A percentile compares a stretch with the other conserved stretches of the same genome.
phyloP scores from a whole-genome alignment of 2,888 invertebrate genomes.

The Mongoloraphidia duomilia region DNA sequence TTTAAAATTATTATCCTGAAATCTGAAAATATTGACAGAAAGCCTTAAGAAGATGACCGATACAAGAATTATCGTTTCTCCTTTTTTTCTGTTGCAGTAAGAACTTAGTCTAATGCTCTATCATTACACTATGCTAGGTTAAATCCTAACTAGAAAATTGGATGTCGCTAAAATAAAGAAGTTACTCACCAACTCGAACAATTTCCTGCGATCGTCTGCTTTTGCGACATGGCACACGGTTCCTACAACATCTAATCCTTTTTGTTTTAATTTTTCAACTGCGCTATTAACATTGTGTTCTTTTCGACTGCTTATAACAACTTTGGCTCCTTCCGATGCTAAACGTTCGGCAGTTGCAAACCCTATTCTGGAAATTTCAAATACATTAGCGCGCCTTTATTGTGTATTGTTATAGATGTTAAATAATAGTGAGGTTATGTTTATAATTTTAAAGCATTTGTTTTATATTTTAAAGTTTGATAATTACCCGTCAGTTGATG shows the following conservation, averaged over 20 bases:
- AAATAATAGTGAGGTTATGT: background rate
- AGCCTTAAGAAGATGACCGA: too few species aligned
- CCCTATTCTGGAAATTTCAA: constrained; percentile 35
- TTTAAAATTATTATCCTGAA: too few species aligned
- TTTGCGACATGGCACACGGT: constrained; percentile 49
- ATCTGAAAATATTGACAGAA: too few species aligned
- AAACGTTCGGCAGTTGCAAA: constrained; percentile 46
- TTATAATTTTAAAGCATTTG: background rate
- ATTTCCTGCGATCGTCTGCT: constrained; percentile 36
- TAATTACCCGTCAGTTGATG: constrained; percentile 44
- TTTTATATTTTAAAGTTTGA: constrained; percentile 1
- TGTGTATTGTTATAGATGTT: too few species aligned
- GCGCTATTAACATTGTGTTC: constrained; percentile 43
- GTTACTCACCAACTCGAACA: constrained; percentile 32
- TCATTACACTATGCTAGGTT: too few species aligned
- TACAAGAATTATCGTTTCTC: too few species aligned
- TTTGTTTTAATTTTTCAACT: constrained; percentile 32
- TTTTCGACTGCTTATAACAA: constrained; percentile 50
- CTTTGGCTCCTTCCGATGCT: constrained; percentile 47
- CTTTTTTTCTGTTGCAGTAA: too few species aligned
- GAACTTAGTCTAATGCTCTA: too few species aligned
- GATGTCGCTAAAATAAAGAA: background rate
- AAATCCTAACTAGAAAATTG: too few species aligned
- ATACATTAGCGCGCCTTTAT: too few species aligned
- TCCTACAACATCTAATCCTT: constrained; percentile 39